Base-by-base conservation (phyloP, 2,797 vertebrate species). In the Clarias fuscus region DNA sequence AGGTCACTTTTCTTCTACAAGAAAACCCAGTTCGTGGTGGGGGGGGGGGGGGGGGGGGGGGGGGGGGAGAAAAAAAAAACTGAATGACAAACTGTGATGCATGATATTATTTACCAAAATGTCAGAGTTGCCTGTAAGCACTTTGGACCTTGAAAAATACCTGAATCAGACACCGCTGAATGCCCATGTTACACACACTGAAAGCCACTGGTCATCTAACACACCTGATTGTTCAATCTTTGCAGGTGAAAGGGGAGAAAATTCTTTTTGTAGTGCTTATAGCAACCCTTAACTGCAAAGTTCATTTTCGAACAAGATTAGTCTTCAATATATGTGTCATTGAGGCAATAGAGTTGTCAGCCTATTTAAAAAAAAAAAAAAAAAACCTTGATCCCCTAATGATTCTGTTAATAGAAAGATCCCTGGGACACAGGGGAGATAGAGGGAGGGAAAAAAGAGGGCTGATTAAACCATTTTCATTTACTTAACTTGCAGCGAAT, bases 401-500 rank as follows among this genome's bases (percentile, higher is more conserved):
- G 93, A 91, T 90, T 92, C 86, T 89, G 89, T 92, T 95, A 95
- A 95, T 96, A 94, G 93, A 95, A 95, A 94, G 92, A 95, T 95
- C 93, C 94, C 88, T 87, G 85, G 58, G 88, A 92, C 95, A 73
- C 93, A 92, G 87, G 93, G 95, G 95, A 91, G 91, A 92, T 88
- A 88, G 85, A 90, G 84, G 91, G 72, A 82, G 90, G 88, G 89
- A 91, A 90, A 90, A 91, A 91, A 91, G 61, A 82, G 86, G 92
- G 90, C 94, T 96, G 95, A 96, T 96, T 96, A 95, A 96, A 95
- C 95, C 93, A 93, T 94, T 94, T 95, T 96, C 93, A 95, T 95
- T 96, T 96, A 95, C 94, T 96, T 96, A 95, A 96, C 95, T 89
- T 94, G 93, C 92, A 95, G 94, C 93, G 95, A 94, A 96, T 96